Evolutionary conservation across 2,888 invertebrate genomes (phyloP).

Genomic region (Allophyes oxyacanthae): DNA sequence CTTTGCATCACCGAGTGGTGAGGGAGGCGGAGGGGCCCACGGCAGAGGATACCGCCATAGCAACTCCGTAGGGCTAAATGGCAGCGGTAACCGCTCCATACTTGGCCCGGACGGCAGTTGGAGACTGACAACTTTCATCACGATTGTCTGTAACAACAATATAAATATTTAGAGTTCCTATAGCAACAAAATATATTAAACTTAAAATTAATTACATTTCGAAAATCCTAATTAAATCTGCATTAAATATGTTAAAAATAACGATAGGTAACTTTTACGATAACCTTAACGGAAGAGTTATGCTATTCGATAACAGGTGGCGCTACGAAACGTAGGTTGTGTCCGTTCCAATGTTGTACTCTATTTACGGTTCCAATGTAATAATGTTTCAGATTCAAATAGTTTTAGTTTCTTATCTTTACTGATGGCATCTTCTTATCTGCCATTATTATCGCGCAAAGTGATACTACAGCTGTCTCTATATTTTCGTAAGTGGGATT

Average conservation of each 20-base stretch:
- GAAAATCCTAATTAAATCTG: too few relatives aligned
- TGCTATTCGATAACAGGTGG: constrained; percentile 51
- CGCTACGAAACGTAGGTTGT: constrained; percentile 23
- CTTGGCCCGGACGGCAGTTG: constrained; percentile 92
- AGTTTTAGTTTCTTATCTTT: constrained; percentile 34
- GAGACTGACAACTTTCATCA: constrained; percentile 92
- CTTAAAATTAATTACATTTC: too few relatives aligned
- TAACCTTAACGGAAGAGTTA: constrained; percentile 18
- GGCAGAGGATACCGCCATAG: constrained; percentile 96
- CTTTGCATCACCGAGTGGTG: constrained; percentile 95
- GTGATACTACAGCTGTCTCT: constrained; percentile 28
- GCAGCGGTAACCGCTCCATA: constrained; percentile 94
- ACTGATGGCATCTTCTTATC: constrained; percentile 43
- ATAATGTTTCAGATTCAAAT: too few relatives aligned
- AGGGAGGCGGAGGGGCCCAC: constrained; percentile 91
- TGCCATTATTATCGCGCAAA: constrained; percentile 26
- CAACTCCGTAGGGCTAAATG: constrained; percentile 94
- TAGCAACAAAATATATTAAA: too few relatives aligned
- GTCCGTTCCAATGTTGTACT: background rate
- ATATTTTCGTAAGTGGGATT: constrained; percentile 9
- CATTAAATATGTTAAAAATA: background rate
- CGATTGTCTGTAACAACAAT: constrained; percentile 77
- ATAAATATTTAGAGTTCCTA: too few relatives aligned
- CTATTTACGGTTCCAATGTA: background rate
- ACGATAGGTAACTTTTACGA: background rate